These are phyloP conservation scores for Alauda arvensis DNA, from an alignment of 2,797 vertebrate species.

Conservation along the genomic window DNA sequence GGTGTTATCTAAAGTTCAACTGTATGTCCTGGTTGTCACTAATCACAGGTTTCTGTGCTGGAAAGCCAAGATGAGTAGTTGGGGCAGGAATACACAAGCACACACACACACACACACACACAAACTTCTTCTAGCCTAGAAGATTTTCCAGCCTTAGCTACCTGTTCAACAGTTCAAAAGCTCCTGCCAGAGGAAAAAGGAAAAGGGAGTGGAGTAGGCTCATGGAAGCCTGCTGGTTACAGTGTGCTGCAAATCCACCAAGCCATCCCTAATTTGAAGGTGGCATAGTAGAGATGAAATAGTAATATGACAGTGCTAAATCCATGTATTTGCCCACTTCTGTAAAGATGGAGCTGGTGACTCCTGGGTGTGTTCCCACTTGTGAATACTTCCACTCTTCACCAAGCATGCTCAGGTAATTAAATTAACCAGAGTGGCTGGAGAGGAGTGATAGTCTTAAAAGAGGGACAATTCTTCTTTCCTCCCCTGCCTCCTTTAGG, in stretches of 20 bases:
- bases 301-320: background rate
- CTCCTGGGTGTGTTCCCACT: background rate
- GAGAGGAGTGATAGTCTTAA: background rate
- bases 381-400: background rate
- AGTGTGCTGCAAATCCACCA: background rate
- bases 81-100: background rate
- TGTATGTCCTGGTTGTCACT: background rate
- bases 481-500: background rate
- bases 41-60: background rate
- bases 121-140: background rate
- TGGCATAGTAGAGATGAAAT: background rate
- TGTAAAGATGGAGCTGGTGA: background rate
- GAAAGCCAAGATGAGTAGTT: background rate
- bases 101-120: too few relatives aligned
- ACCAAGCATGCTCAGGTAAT: constrained; percentile 12
- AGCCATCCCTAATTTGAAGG: background rate
- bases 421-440: background rate
- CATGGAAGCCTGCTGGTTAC: background rate
- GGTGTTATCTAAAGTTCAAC: background rate
- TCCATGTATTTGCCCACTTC: background rate
- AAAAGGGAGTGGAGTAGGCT: background rate
- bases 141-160: background rate
- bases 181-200: background rate
- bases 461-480: background rate
- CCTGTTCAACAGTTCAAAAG: background rate